Conservation (phyloP, 2,113 vertebrate genomes). For the Rhadina sibilatrix region DNA sequence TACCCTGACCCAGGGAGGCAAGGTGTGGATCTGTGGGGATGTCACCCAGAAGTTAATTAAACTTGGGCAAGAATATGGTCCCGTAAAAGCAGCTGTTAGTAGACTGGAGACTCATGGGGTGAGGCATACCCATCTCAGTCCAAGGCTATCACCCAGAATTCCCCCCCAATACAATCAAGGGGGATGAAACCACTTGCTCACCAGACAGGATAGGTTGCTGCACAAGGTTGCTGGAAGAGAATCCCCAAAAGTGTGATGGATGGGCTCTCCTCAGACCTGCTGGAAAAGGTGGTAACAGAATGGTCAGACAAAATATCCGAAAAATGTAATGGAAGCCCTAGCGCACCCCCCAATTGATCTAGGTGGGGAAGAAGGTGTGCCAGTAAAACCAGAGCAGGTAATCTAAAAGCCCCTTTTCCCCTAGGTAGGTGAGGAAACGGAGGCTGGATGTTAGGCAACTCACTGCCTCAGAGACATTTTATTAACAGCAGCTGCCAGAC, state of each 20-base stretch:
- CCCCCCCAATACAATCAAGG: neutral
- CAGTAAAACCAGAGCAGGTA: neutral
- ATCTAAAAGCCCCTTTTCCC: neutral
- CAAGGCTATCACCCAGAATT: neutral
- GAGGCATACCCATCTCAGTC: neutral
- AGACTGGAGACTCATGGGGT: neutral
- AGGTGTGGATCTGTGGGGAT: neutral
- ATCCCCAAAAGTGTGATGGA: no score
- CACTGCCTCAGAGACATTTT: neutral
- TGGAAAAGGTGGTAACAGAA: neutral
- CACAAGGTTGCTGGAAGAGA: neutral
- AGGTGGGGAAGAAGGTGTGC: neutral
- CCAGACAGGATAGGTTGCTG: neutral
- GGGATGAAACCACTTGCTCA: neutral
- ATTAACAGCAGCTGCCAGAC: neutral
- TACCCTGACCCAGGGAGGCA: neutral
- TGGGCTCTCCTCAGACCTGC: neutral
- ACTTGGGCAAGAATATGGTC: neutral
- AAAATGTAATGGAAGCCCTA: neutral
- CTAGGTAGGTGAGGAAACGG: no score
- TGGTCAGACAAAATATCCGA: neutral
- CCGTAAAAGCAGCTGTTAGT: neutral
- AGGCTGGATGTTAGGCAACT: neutral
- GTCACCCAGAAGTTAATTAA: neutral
- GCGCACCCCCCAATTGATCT: neutral